Base-by-base conservation (phyloP, 64 coral and sea anemone species). In the Acropora tenuis region DNA sequence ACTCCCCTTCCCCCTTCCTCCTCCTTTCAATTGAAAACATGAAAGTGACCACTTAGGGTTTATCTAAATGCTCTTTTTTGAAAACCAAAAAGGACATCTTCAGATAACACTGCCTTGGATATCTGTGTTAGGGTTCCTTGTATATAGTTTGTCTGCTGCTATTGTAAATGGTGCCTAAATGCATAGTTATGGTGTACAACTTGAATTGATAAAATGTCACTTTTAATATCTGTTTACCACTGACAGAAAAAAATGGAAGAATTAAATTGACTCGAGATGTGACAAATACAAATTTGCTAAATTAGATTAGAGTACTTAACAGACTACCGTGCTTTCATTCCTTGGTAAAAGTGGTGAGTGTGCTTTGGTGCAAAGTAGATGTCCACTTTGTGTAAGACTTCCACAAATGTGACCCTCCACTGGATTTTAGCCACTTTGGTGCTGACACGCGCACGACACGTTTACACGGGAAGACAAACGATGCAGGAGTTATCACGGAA, bases 331-430 rank as follows among this genome's bases (percentile, higher is more conserved):
- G 76, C 76, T 69, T 48, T 78, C 88, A 89, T 78, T 66, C 43
- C 88, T 45, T 79, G 43, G 48, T 89, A 89, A 58, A 89, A 89
- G 43, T 80, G 80, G 44, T 89, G 76, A 41, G 88, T 89, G 76
- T 89, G 75, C 16, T 89, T 89, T 49, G 88, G 88, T 1, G 77
- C 77, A 89, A 89, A 89, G 77, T 79, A 69, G 57, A 76, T 88
- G 30, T 76, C 86, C 45, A 88, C 88, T 89, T 79, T 89, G 88
- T 80, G 88, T 15, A 48, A 69, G 40, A 68, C 88, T 18, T 89
- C 88, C 7, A 80, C 75, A 19, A 79, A 12, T 40, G 88, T 61
- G 2, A 74, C 78, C 49, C n/a, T n/a, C n/a, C n/a, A n/a, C n/a
- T 88, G 87, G 15, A 77, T 1, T 8, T 67, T 9, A n/a, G n/a